phyloP scores from a whole-genome alignment of 2,888 invertebrate species.

The Stenotaenia linearis region DNA sequence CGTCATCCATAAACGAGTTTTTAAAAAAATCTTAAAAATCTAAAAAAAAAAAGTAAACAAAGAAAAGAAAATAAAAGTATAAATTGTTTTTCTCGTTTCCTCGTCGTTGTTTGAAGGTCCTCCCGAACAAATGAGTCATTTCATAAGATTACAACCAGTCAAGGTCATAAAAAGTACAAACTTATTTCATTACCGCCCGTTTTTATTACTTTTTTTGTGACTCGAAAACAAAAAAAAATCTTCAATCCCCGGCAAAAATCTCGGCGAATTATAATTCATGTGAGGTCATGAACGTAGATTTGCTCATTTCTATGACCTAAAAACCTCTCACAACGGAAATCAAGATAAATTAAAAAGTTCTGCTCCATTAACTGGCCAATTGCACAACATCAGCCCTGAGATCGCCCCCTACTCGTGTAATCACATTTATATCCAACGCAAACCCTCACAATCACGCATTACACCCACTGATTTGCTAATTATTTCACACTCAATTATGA shows the following conservation, averaged over 20 bases:
- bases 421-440: neutral
- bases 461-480: conserved; percentile 19
- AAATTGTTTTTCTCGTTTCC: neutral
- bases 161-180: conserved; percentile 4
- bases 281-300: conserved; percentile 3
- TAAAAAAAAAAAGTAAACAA: no score
- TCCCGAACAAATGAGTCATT: neutral
- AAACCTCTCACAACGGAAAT: conserved; percentile 20
- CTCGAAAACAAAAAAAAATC: neutral
- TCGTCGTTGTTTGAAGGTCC: neutral
- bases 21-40: neutral
- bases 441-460: neutral
- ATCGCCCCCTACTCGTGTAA: neutral
- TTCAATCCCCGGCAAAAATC: neutral
- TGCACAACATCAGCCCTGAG: conserved; percentile 17
- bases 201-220: neutral
- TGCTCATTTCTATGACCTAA: conserved; percentile 26
- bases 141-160: neutral
- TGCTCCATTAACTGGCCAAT: conserved; percentile 22
- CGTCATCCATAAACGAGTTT: neutral
- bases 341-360: conserved; percentile 20
- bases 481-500: neutral
- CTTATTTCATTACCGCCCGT: neutral
- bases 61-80: no score
- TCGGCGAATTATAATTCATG: neutral